phyloP scores from a whole-genome alignment of 2,113 vertebrate genomes.

The Phoxinus phoxinus region DNA sequence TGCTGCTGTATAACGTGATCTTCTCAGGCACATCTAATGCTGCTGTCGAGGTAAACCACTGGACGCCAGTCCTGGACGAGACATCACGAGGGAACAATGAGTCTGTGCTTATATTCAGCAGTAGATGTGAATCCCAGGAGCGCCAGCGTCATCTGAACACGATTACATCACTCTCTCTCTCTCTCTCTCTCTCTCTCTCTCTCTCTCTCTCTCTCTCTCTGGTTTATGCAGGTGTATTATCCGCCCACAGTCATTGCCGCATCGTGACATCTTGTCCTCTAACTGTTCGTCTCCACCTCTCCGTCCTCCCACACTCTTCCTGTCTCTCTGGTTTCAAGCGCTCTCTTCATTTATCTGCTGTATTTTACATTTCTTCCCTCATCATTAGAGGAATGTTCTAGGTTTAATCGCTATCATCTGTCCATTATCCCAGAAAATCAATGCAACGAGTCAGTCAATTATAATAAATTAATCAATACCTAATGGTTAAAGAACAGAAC shows the following conservation, averaged over 20 bases:
- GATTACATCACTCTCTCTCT: background rate
- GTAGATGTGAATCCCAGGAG: background rate
- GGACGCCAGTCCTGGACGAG: background rate
- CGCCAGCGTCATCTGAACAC: background rate
- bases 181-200: background rate
- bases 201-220: conserved; percentile 27
- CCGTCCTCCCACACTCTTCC: conserved; percentile 23
- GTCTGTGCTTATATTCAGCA: background rate
- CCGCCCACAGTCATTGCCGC: conserved; percentile 32
- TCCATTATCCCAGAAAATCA: background rate
- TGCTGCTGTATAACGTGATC: no score
- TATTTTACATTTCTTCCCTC: background rate
- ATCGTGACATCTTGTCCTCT: conserved; percentile 11
- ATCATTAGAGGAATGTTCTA: background rate
- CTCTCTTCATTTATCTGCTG: background rate
- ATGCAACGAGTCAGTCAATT: background rate
- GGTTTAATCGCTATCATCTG: background rate
- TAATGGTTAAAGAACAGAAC: background rate
- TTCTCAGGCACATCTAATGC: background rate
- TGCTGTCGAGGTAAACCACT: background rate
- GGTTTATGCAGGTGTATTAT: conserved; percentile 30
- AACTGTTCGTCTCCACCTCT: conserved; percentile 13
- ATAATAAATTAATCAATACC: background rate
- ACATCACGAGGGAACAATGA: background rate
- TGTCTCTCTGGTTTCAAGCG: background rate